Evolutionary conservation across 2,113 vertebrate species (phyloP).

Genomic region (Peucedramus taeniatus): DNA sequence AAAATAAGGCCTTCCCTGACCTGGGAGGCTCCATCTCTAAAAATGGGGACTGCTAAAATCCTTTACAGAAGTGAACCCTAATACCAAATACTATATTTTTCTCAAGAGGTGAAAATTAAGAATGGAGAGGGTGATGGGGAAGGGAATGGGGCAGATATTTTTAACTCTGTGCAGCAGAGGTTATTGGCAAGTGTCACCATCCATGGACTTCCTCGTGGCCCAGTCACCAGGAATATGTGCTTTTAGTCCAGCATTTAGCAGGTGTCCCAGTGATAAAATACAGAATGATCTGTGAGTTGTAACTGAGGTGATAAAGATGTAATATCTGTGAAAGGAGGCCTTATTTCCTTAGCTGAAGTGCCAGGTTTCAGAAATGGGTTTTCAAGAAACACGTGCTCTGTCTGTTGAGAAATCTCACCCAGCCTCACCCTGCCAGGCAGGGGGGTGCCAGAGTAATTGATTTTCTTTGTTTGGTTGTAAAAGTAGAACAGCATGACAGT

Average conservation of each 20-base stretch:
- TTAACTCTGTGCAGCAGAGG: neutral
- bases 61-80: neutral
- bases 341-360: neutral
- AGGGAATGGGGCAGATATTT: neutral
- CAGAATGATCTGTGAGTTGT: neutral
- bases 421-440: neutral
- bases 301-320: neutral
- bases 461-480: slow-evolving; percentile 16
- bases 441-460: neutral
- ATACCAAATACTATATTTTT: neutral
- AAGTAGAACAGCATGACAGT: neutral
- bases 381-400: neutral
- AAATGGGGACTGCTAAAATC: neutral
- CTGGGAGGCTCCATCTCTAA: neutral
- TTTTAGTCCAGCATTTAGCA: neutral
- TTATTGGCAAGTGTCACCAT: neutral
- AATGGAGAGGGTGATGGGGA: neutral
- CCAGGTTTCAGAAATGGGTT: neutral
- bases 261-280: neutral
- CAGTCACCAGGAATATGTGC: neutral
- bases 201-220: neutral
- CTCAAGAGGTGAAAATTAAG: neutral
- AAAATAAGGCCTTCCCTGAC: slow-evolving; percentile 31
- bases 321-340: neutral
- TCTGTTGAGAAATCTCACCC: neutral